Percentiles rank a stretch among this genome's conserved stretches.
Conservation (phyloP, 2,113 vertebrate genomes). For the Eptesicus fuscus region DNA sequence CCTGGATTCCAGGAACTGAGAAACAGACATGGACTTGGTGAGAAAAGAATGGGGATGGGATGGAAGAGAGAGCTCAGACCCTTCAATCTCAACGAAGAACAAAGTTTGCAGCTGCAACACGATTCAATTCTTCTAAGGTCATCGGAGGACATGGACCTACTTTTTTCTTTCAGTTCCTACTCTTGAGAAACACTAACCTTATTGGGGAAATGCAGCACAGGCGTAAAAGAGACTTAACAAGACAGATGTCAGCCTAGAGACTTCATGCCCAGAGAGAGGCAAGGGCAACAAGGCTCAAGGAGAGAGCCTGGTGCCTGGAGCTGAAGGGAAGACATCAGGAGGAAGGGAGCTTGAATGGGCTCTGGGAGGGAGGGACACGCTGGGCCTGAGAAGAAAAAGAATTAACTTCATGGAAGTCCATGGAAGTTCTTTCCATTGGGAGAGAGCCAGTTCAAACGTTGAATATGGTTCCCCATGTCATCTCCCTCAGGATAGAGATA, state of each 20-base stretch:
- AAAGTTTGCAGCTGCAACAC: neutral
- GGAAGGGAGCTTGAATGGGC: neutral
- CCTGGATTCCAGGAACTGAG: neutral
- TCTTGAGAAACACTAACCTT: neutral
- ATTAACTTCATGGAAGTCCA: neutral
- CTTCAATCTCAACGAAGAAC: neutral
- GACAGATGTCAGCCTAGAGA: neutral
- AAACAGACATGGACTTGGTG: neutral
- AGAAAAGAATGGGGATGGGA: neutral
- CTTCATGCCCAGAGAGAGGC: neutral
- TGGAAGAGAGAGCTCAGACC: neutral
- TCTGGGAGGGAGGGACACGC: neutral
- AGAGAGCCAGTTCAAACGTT: neutral
- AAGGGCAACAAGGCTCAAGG: neutral
- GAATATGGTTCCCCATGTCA: neutral
- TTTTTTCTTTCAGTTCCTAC: neutral
- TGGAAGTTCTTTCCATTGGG: neutral
- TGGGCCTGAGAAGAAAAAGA: neutral
- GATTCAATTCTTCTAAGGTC: neutral
- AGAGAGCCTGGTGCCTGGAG: neutral
- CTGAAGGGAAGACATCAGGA: neutral
- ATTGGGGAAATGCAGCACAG: neutral
- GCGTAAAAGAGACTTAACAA: neutral
- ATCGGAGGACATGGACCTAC: neutral
- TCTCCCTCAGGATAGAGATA: neutral